Percentiles rank a stretch among this genome's conserved stretches.
phyloP scores from a whole-genome alignment of 2,113 vertebrate genomes.

The Myxocyprinus asiaticus region DNA sequence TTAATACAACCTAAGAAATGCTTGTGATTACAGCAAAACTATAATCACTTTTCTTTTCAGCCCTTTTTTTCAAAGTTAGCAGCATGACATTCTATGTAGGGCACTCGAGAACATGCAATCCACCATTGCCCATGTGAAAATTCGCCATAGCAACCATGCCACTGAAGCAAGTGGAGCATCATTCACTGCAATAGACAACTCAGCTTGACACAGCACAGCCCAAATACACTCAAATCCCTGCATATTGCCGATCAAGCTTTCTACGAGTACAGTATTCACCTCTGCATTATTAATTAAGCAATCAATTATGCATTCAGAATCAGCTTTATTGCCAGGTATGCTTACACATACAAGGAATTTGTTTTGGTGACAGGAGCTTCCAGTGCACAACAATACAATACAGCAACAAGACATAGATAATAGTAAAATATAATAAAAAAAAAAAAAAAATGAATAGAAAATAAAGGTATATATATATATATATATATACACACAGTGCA shows the following conservation, averaged over 20 bases:
- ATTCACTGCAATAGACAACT: slow-evolving; percentile 63
- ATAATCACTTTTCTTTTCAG: slow-evolving; percentile 8
- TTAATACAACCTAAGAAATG: not conserved
- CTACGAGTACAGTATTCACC: slow-evolving; percentile 17
- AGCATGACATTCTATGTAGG: slow-evolving; percentile 48
- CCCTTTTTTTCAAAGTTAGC: slow-evolving; percentile 23
- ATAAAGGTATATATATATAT: too few relatives aligned
- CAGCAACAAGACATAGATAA: too few relatives aligned
- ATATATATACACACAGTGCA: too few relatives aligned
- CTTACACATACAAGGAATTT: too few relatives aligned
- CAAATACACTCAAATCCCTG: slow-evolving; percentile 11
- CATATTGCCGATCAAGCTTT: slow-evolving; percentile 31
- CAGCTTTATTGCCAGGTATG: not conserved
- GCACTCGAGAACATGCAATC: slow-evolving; percentile 62
- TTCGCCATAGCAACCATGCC: slow-evolving; percentile 78
- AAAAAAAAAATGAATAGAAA: too few relatives aligned
- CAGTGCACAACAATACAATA: too few relatives aligned
- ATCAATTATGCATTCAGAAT: slow-evolving; percentile 19
- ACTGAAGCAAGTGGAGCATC: slow-evolving; percentile 66
- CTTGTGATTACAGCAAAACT: not conserved
- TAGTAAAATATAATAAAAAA: too few relatives aligned
- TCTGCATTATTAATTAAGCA: slow-evolving; percentile 12
- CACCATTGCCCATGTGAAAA: slow-evolving; percentile 68
- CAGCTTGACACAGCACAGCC: slow-evolving; percentile 50
- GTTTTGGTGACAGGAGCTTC: too few relatives aligned